A percentile compares a stretch with the other conserved stretches of the same genome.
These are phyloP conservation scores for Xiphophorus birchmanni DNA, from an alignment of 2,797 vertebrate genomes.

Conservation along the genomic window DNA sequence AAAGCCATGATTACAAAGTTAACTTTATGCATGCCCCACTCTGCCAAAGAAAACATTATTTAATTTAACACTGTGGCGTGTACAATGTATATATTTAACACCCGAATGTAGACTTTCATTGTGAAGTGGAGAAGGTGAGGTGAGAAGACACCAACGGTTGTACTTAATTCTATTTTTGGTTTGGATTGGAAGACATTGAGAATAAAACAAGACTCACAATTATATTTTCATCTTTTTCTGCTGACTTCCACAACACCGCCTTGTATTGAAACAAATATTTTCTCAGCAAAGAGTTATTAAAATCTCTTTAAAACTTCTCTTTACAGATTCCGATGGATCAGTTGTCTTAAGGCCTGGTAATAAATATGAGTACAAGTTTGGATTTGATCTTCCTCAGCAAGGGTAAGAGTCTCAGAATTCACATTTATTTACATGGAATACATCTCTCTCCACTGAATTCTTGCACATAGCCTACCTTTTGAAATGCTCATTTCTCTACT, in stretches of 20 bases:
- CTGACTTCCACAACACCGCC: too few species aligned
- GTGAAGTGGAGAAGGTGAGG: too few species aligned
- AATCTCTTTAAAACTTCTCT: not conserved
- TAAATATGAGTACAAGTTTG: constrained; percentile 89
- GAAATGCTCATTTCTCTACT: not conserved
- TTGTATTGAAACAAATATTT: too few species aligned
- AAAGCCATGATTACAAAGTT: not conserved
- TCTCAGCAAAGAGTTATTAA: not conserved
- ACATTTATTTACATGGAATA: not conserved
- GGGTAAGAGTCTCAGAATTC: constrained; percentile 82
- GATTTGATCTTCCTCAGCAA: constrained; percentile 91
- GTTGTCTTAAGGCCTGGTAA: constrained; percentile 91
- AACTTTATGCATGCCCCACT: not conserved
- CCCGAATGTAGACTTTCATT: too few species aligned
- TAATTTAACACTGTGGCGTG: too few species aligned
- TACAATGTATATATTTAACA: too few species aligned
- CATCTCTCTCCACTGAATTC: not conserved
- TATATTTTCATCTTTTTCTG: too few species aligned
- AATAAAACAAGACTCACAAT: too few species aligned
- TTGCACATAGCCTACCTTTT: rapidly evolving
- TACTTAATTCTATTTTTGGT: too few species aligned
- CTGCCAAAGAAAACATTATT: not conserved
- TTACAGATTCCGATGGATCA: constrained; percentile 86
- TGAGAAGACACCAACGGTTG: too few species aligned
- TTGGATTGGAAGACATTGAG: too few species aligned